Base-by-base conservation (phyloP, 2,113 vertebrate species). In the Todiramphus saurophagus region DNA sequence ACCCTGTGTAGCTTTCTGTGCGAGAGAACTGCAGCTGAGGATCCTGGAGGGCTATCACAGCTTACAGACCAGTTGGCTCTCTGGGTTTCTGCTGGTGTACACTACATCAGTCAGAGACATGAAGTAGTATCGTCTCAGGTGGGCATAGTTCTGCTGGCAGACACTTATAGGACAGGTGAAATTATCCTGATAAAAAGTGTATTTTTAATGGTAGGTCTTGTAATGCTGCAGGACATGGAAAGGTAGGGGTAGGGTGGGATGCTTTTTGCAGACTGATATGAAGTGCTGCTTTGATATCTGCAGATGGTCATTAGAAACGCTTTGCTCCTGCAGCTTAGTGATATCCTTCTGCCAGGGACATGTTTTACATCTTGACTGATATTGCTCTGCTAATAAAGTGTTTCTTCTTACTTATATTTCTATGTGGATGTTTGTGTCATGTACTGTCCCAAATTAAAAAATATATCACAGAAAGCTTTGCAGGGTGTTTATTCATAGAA, bases 121-220 rank as follows among this genome's bases (percentile, higher is more conserved):
- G 39, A 37, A 3, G 1, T 5, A 23, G 33, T 21, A 8, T 9
- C 23, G 14, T 17, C 60, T 55, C 0, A 0, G 24, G 30, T 51
- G 25, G 66, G 43, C 81, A 87, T n/a, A 59, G 43, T 11, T 75
- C 46, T 79, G 23, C 14, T 50, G 51, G 58, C 35, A 75, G 60
- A 24, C 5, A 12, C 31, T 46, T 37, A 5, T 15, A 35, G n/a
- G 41, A n/a, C 41, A 50, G 43, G 43, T 64, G 69, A 35, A 76
- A 85, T 69, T 60, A 39, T 37, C 35, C 69, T 56, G 73, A 35
- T 21, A 30, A 10, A 78, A 78, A 76, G 8, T 10, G 4, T n/a
- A 10, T 17, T 59, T 91, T 28, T 75, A 46, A 35, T 64, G 25
- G 37, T 39, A 55, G 56, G 7, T 24, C 12, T 73, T 82, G 12